Evolutionary conservation across 2,113 vertebrate species (phyloP).

Genomic region (Microtus montanus): DNA sequence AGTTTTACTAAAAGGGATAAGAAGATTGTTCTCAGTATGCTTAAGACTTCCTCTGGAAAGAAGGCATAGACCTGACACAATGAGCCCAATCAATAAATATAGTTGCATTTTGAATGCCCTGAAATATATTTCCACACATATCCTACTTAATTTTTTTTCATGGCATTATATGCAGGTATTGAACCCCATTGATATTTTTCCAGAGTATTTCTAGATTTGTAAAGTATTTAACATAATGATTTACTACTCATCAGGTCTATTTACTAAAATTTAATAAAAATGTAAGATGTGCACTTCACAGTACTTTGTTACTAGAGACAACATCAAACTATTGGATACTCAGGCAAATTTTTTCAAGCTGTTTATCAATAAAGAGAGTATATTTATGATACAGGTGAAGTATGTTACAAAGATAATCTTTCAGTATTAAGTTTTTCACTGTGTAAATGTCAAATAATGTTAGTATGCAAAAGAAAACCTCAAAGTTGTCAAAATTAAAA

Average conservation of each 20-base stretch:
- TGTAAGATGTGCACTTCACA: background rate
- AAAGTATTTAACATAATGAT: background rate
- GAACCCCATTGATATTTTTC: background rate
- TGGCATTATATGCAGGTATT: no score
- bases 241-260: background rate
- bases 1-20: no score
- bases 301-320: background rate
- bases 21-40: no score
- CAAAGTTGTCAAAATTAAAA: background rate
- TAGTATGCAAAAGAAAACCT: background rate
- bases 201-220: background rate
- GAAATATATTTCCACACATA: background rate
- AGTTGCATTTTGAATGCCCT: background rate
- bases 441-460: background rate
- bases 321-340: background rate
- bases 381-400: background rate
- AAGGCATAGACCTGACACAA: no score
- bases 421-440: constrained; percentile 26
- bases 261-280: background rate
- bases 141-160: no score
- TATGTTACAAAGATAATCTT: background rate
- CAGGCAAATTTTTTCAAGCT: background rate
- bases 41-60: no score
- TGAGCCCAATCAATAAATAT: background rate
- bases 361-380: background rate